Percentiles rank a stretch among this genome's conserved stretches.
Conservation (phyloP, 2,888 invertebrate genomes). For the Chrysopilus asiliformis region DNA sequence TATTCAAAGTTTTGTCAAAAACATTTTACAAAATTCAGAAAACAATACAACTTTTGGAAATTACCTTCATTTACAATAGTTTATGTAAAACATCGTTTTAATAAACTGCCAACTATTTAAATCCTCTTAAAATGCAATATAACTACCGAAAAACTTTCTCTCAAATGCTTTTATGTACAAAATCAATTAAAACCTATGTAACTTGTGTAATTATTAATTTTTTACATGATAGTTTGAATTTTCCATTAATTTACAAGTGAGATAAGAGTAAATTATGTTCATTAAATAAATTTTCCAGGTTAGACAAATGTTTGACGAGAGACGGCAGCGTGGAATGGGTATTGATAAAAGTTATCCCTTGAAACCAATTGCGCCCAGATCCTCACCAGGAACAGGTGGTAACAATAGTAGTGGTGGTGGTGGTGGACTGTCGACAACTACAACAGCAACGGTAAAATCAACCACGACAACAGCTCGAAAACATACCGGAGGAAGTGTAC, state of each 20-base stretch:
- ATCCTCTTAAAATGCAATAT: too few species aligned
- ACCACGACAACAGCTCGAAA: constrained; percentile 6
- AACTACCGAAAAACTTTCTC: too few species aligned
- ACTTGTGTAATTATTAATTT: too few species aligned
- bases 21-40: too few species aligned
- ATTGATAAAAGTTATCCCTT: constrained; percentile 72
- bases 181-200: too few species aligned
- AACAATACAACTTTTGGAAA: too few species aligned
- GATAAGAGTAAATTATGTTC: background rate
- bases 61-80: too few species aligned
- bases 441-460: constrained; percentile 7
- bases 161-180: too few species aligned
- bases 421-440: constrained; percentile 10
- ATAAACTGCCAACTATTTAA: too few species aligned
- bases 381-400: constrained; percentile 12
- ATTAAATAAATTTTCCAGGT: constrained; percentile 44
- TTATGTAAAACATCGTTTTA: too few species aligned
- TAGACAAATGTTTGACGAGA: constrained; percentile 76
- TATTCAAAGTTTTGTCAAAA: too few species aligned
- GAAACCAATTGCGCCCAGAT: constrained; percentile 50
- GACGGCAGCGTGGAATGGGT: constrained; percentile 54
- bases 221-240: constrained; percentile 40
- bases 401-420: too few species aligned
- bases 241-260: background rate
- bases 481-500: constrained; percentile 5